Evolutionary conservation across 2,888 invertebrate genomes (phyloP), one percentile per base, ranked within the genome.

Genomic region (Meiosimyza platycephala): DNA sequence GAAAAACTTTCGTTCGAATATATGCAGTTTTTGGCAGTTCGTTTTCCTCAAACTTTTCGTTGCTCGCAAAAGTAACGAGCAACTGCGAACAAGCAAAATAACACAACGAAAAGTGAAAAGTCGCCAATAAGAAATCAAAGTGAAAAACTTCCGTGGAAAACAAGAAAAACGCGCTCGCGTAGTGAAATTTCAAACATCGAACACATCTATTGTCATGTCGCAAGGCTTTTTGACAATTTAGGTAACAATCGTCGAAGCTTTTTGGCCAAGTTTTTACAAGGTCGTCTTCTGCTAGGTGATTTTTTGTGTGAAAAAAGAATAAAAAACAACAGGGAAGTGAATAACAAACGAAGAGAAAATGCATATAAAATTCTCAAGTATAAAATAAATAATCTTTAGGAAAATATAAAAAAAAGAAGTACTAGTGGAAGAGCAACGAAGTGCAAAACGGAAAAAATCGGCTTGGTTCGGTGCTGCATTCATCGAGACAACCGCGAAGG

Each of bases 171-270:
- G 18, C 6, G 18, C 57, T 7, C 48, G 9, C 57, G n/a, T 47
- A 67, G 57, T 57, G 67, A 67, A 67, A 66, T 57, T 67, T 65
- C 22, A 28, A 52, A 52, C 12, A 66, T 9, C 40, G 54, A 51
- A 15, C 47, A 33, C 66, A 66, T 55, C 55, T n/a, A 57, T 47
- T 13, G 48, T 22, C 13, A 47, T 55, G 50, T 28, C 28, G 28
- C 28, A 28, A 28, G 4, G 28, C 28, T 4, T 4, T 28, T 28
- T 28, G 28, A 28, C 28, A 28, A 28, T 28, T 28, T 28, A 4
- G 28, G n/a, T 22, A 48, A 50, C 28, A 18, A 33, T 16, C 28
- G 7, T 60, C 22, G 15, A 40, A 18, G 48, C 63, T 63, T 18
- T 40, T 63, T 48, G 47, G 47, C 47, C 28, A 18, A 16, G 63